Conservation (phyloP, 2,888 invertebrate species). For the Clostera curtula region DNA sequence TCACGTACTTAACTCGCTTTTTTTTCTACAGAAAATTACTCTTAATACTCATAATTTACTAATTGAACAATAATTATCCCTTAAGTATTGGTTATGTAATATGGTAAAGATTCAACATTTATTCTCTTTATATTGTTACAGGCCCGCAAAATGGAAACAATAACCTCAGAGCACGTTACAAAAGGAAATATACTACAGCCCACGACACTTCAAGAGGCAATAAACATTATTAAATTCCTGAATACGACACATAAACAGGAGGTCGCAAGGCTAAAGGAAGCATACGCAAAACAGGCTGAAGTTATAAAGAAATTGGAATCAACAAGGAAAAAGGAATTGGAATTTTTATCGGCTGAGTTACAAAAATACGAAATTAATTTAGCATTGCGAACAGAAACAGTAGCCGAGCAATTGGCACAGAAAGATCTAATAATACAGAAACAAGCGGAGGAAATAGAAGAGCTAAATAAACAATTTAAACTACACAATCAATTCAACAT, state of each 20-base stretch:
- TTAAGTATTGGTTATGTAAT: constrained; percentile 1
- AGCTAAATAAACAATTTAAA: constrained; percentile 48
- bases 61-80: neutral
- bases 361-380: constrained; percentile 65
- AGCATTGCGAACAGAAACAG: constrained; percentile 52
- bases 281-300: constrained; percentile 51
- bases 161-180: constrained; percentile 35
- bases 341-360: constrained; percentile 59
- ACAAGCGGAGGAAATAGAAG: constrained; percentile 51
- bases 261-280: constrained; percentile 50
- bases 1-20: too few species aligned
- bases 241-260: constrained; percentile 64
- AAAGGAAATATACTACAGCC: constrained; percentile 54
- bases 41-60: too few species aligned
- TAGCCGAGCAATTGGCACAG: constrained; percentile 53
- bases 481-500: constrained; percentile 29
- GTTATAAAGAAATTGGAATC: constrained; percentile 59
- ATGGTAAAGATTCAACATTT: constrained; percentile 6
- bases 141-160: constrained; percentile 31
- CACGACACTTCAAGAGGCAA: constrained; percentile 59
- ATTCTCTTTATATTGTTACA: constrained; percentile 35
- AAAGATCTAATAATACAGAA: constrained; percentile 58
- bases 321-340: constrained; percentile 61
- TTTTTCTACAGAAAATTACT: too few species aligned
- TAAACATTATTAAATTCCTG: constrained; percentile 64